A percentile compares a stretch with the other conserved stretches of the same genome.
Conservation (phyloP, 2,113 vertebrate genomes). For the Oryzias woworae region DNA sequence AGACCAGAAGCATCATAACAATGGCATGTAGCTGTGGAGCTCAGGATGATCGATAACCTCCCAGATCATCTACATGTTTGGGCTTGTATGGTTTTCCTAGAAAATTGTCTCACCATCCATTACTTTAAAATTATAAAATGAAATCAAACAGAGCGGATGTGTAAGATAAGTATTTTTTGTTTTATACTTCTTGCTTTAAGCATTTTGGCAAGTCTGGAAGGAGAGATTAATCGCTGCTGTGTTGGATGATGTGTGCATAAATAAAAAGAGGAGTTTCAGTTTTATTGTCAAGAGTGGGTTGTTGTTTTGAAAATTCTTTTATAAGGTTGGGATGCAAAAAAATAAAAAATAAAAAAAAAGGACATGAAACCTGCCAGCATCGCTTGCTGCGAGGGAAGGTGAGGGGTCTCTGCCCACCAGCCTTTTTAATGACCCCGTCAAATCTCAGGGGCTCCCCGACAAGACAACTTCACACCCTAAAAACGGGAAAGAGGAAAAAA, state of each 20-base stretch:
- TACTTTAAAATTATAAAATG: conserved; percentile 21
- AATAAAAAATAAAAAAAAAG: conserved; percentile 15
- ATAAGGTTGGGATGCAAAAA: conserved; percentile 62
- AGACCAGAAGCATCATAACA: conserved; percentile 72
- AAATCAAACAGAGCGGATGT: conserved; percentile 40
- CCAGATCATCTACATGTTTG: conserved; percentile 56
- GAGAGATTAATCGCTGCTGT: conserved; percentile 75
- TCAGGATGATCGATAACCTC: conserved; percentile 57
- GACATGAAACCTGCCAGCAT: conserved; percentile 12
- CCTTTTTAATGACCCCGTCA: conserved; percentile 62
- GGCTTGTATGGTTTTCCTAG: conserved; percentile 67
- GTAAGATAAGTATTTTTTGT: conserved; percentile 33
- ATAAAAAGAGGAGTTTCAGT: conserved; percentile 41
- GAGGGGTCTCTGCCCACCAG: conserved; percentile 73
- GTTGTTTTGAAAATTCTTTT: conserved; percentile 35
- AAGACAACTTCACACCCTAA: conserved; percentile 46
- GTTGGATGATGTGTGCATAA: conserved; percentile 57
- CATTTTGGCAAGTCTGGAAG: conserved; percentile 77
- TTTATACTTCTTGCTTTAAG: conserved; percentile 43
- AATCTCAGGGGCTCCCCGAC: conserved; percentile 58
- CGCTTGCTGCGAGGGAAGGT: conserved; percentile 48
- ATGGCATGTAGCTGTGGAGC: conserved; percentile 64
- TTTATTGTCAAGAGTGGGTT: conserved; percentile 44
- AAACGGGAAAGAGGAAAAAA: conserved; percentile 27
- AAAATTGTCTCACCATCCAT: conserved; percentile 36